Evolutionary conservation across 2,797 vertebrate genomes (phyloP), one percentile per base, ranked within the genome.

Genomic region (Rousettus madagascariensis): DNA sequence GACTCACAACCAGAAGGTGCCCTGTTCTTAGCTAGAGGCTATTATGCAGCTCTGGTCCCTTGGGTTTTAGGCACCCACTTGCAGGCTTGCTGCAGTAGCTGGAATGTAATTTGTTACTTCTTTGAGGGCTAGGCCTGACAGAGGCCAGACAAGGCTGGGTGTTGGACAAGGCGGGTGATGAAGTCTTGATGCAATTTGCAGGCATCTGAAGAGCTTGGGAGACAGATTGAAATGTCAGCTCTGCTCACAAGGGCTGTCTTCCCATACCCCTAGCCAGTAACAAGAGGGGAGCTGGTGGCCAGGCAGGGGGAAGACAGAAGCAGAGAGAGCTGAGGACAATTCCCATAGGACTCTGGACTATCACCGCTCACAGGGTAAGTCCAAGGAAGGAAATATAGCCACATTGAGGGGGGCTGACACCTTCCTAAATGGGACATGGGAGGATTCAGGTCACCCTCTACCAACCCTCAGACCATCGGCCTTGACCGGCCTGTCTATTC

Each of bases 211-310:
- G 95, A 89, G 86, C 93, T 89, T 28, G 89, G 96, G 90, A 97
- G 97, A 97, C 95, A 95, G 96, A 97, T 95, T 96, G 97, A 97
- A 97, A 97, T 96, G 96, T 97, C 97, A 98, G 91, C 94, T 94
- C 55, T 92, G 82, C 83, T 97, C 96, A 83, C 22, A 61, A 91
- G 79, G 86, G 36, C 94, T 90, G 66, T 94, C 95, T 95, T 95
- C 91, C 63, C 88, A 63, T 51, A 90, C 46, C 82, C 69, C 49
- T 75, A 85, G 82, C 86, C 69, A 80, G 78, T 89, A 95, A 87
- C 38, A 88, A 46, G 95, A 95, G 82, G 93, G 83, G 51, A 51
- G 26, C 78, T 72, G 74, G 90, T 72, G 74, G 57, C 87, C 41
- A 30, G 71, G 57, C 10, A 61, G 63, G 24, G 26, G 69, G n/a